A percentile compares a stretch with the other conserved stretches of the same genome.
Evolutionary conservation across 2,888 invertebrate species (phyloP).

Genomic region (Aplocera efformata): DNA sequence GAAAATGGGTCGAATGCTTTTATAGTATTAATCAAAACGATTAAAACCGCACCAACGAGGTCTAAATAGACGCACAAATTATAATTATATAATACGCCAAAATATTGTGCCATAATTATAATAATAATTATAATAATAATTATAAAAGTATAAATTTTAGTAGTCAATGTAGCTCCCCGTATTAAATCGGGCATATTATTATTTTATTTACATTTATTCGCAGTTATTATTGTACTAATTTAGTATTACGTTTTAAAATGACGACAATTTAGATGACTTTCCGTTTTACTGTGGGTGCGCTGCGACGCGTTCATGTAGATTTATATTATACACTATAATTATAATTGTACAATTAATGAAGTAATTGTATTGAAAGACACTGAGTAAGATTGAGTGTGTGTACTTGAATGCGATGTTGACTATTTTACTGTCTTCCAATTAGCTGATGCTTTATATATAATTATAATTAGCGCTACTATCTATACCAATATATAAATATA

Average conservation of each 20-base stretch:
- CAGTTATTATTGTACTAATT: constrained; percentile 5
- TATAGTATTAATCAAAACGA: constrained; percentile 16
- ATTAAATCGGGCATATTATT: constrained; percentile 19
- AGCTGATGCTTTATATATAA: constrained; percentile 44
- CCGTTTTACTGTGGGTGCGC: constrained; percentile 57
- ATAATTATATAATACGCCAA: constrained; percentile 37
- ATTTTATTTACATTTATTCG: constrained; percentile 7
- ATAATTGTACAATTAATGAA: constrained; percentile 24
- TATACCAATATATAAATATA: constrained; percentile 4
- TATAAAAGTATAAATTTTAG: constrained; percentile 18
- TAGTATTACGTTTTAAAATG: constrained; percentile 29
- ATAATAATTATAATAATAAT: constrained; percentile 24
- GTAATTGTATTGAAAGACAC: background rate
- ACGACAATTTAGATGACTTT: constrained; percentile 54
- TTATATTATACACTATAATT: constrained; percentile 58
- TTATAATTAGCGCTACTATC: constrained; percentile 21
- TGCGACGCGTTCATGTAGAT: constrained; percentile 76
- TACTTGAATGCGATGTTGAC: constrained; percentile 34
- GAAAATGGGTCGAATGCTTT: background rate
- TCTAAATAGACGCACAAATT: constrained; percentile 32
- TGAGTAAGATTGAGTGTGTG: constrained; percentile 28
- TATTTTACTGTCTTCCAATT: constrained; percentile 63
- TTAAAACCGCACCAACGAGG: constrained; percentile 11
- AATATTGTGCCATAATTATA: constrained; percentile 25
- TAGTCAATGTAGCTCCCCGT: constrained; percentile 21